Evolutionary conservation across 92 coral and sea anemone genomes (phyloP), one percentile per base, ranked within the genome.

Genomic region (Scolanthus callimorphus): DNA sequence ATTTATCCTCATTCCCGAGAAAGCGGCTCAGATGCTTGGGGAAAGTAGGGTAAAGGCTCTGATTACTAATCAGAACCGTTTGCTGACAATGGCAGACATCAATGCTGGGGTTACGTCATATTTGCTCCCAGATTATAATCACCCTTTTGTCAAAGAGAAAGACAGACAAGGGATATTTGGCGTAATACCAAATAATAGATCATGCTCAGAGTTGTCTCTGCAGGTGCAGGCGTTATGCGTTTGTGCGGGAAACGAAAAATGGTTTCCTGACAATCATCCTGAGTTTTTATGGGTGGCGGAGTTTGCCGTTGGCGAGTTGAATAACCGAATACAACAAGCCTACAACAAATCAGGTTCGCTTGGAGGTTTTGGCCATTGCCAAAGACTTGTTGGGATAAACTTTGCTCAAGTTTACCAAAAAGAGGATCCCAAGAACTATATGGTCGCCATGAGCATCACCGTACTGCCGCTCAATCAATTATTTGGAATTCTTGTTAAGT

Each of bases 271-370:
- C 20, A 67, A 77, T 47, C 49, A 70, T 4, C 69, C 61, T 17
- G 44, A 74, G 19, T 57, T 83, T 10, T 19, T 38, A 1, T 76
- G 90, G 90, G 49, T 83, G 31, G 75, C 90, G 2, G 90, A 83
- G 59, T 83, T 64, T 65, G 90, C 85, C 2, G 13, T 83, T 11
- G 80, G 84, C 17, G 59, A 83, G 30, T 39, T 83, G 2, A 83
- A 83, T 49, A n/a, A n/a, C n/a, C n/a, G n/a, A n/a, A n/a, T n/a
- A n/a, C n/a, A n/a, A n/a, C n/a, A n/a, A n/a, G n/a, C 77, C 77
- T 66, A 27, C 27, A 29, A 68, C 74, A 11, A 26, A 11, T 10
- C 15, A 1, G 27, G 25, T 1, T 25, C 50, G 25, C 2, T 12
- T 21, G 51, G 49, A 22, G 65, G 67, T 2, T 77, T 77, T 46